Conservation (phyloP, 2,888 invertebrate genomes). For the Eustalomyia histrio region DNA sequence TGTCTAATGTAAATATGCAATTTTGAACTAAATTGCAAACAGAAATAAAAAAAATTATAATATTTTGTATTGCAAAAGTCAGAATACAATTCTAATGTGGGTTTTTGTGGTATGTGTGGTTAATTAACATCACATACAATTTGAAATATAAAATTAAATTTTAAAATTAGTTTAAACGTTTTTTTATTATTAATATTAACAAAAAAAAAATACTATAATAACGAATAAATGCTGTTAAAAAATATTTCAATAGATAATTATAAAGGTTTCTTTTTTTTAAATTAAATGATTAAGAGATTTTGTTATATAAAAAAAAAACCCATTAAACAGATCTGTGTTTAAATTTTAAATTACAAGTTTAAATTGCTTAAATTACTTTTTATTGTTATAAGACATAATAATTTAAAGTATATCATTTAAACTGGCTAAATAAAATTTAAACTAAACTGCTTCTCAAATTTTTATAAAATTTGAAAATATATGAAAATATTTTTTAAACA, state of each 20-base stretch:
- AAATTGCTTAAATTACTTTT: no score
- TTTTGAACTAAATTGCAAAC: no score
- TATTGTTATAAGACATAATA: no score
- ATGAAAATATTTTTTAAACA: no score
- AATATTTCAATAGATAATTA: background rate
- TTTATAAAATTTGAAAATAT: no score
- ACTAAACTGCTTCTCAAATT: no score
- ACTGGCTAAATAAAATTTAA: no score
- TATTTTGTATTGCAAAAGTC: background rate
- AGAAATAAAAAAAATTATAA: no score
- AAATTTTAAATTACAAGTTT: no score
- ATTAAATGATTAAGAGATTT: background rate
- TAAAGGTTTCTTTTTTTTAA: background rate
- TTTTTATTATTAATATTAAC: conserved; percentile 34
- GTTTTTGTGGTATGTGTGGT: conserved; percentile 56
- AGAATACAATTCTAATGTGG: conserved; percentile 50
- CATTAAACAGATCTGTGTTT: no score
- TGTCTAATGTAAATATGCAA: no score
- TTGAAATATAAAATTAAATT: conserved; percentile 52
- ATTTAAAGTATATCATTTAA: no score
- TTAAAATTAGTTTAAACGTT: conserved; percentile 42
- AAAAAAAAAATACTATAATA: background rate
- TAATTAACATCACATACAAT: conserved; percentile 58
- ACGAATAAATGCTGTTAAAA: background rate
- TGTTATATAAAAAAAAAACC: background rate